Percentiles rank a stretch among this genome's conserved stretches.
These are phyloP conservation scores for Gnathonemus echidnorhynchus DNA, from an alignment of 2,113 vertebrate genomes.

Conservation along the genomic window DNA sequence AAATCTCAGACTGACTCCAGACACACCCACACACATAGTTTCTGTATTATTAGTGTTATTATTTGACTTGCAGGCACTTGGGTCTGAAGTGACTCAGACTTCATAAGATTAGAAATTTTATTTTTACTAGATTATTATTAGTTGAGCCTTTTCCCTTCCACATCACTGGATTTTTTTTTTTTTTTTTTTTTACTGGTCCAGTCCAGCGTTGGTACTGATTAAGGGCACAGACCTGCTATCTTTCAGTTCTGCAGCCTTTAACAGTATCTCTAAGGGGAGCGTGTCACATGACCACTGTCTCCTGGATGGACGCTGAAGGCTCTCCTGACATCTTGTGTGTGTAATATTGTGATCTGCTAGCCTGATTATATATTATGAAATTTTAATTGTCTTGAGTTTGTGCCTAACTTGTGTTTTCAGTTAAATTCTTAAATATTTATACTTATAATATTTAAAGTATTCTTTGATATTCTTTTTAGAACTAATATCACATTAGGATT, in stretches of 20 bases:
- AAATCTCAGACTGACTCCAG: neutral
- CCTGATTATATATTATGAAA: neutral
- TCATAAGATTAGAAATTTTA: neutral
- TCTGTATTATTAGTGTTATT: neutral
- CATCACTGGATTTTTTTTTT: neutral
- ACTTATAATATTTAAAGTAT: neutral
- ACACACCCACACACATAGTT: neutral
- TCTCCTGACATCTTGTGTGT: neutral
- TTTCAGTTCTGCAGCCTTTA: neutral
- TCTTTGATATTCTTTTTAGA: neutral
- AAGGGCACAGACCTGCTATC: neutral
- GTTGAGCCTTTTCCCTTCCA: neutral
- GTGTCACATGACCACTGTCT: neutral
- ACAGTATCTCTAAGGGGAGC: neutral
- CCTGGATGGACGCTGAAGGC: neutral
- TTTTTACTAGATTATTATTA: constrained; percentile 1
- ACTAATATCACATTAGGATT: neutral
- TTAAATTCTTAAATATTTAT: neutral
- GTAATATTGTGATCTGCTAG: neutral
- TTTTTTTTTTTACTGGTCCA: neutral
- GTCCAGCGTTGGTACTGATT: neutral
- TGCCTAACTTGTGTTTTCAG: neutral
- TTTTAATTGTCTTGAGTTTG: neutral
- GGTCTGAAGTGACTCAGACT: neutral
- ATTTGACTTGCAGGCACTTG: neutral